These are phyloP conservation scores for Damaliscus lunatus DNA, from an alignment of 2,113 vertebrate species.

Conservation along the genomic window DNA sequence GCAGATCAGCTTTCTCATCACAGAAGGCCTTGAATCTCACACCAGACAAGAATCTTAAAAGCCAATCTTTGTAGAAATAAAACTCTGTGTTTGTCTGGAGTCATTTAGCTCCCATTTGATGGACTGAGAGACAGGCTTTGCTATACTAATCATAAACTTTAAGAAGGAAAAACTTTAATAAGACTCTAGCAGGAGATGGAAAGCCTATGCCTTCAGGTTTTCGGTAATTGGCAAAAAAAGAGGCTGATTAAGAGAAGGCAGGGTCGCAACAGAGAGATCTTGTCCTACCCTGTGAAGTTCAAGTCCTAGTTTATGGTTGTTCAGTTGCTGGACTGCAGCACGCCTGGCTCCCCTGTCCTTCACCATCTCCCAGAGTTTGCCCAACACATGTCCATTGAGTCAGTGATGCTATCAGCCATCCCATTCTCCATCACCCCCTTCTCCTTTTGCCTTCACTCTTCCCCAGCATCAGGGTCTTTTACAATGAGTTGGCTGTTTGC, in stretches of 20 bases:
- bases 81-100: neutral
- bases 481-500: neutral
- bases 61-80: neutral
- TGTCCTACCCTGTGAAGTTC: neutral
- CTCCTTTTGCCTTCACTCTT: neutral
- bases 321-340: neutral
- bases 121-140: neutral
- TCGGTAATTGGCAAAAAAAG: neutral
- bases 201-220: neutral
- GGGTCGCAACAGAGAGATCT: rapidly evolving
- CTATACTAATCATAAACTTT: neutral
- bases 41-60: neutral
- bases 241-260: too few relatives aligned
- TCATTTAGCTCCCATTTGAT: neutral
- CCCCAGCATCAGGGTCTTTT: neutral
- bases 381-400: neutral
- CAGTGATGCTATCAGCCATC: neutral
- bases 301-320: neutral
- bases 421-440: neutral
- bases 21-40: neutral
- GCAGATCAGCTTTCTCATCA: neutral
- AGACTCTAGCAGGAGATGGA: neutral
- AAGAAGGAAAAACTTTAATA: neutral
- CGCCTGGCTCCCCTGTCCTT: neutral
- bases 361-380: neutral